phyloP scores from a whole-genome alignment of 2,888 invertebrate species.

The Bimastos eiseni region DNA sequence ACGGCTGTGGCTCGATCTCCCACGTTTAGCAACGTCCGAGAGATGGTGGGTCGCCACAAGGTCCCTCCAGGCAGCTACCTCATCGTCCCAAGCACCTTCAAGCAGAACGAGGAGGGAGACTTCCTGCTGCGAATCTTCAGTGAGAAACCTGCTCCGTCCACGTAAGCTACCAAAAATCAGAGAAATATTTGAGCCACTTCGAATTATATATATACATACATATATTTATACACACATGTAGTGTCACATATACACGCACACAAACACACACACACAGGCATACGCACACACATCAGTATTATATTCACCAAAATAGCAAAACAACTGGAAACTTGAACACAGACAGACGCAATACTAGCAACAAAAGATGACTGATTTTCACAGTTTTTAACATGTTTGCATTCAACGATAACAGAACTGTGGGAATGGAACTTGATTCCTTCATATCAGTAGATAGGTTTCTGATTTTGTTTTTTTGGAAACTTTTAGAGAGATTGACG shows the following conservation, averaged over 20 bases:
- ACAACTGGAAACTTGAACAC: no score
- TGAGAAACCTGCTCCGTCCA: conserved; percentile 65
- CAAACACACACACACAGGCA: no score
- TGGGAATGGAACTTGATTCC: not conserved
- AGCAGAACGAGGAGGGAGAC: conserved; percentile 92
- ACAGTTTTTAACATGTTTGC: no score
- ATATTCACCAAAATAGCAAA: no score
- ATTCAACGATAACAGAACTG: no score
- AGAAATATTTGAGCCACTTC: no score
- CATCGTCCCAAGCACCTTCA: conserved; percentile 93
- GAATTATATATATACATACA: no score
- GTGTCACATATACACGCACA: no score
- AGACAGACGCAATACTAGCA: no score
- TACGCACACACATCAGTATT: no score
- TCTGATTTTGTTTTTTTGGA: not conserved
- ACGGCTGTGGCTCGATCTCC: conserved; percentile 86
- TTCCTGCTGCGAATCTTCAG: conserved; percentile 92
- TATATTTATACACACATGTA: no score
- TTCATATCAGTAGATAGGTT: no score
- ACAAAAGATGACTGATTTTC: not conserved
- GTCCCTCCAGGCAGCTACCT: conserved; percentile 86
- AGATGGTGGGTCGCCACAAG: conserved; percentile 57
- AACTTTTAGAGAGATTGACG: conserved; percentile 25
- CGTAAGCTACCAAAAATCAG: conserved; percentile 26
- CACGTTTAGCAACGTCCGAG: conserved; percentile 88